Percentiles rank a stretch among this genome's conserved stretches.
These are phyloP conservation scores for Drosophila fungiperda DNA, from an alignment of 2,888 invertebrate genomes.

Conservation along the genomic window DNA sequence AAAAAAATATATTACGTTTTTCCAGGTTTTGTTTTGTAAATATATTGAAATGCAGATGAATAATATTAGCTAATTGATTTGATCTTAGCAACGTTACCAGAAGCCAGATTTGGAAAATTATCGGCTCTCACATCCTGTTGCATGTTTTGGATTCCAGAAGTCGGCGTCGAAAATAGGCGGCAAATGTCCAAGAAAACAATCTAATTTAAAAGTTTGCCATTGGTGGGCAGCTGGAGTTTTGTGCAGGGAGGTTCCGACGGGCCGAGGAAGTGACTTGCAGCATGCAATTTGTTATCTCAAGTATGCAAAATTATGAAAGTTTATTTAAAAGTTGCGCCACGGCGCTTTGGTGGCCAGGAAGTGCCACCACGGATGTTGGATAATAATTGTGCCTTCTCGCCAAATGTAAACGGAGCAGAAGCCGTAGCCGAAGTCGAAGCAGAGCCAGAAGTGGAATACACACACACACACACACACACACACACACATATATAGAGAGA, in stretches of 20 bases:
- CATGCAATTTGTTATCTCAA: constrained; percentile 79
- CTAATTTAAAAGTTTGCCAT: constrained; percentile 73
- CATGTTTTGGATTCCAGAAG: constrained; percentile 8
- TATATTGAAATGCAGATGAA: not conserved
- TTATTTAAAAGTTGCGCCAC: constrained; percentile 76
- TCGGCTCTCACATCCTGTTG: constrained; percentile 10
- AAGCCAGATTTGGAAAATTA: not conserved
- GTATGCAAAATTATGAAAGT: constrained; percentile 79
- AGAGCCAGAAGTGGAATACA: not conserved
- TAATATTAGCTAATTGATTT: not conserved
- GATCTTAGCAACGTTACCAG: not conserved
- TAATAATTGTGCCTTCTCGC: constrained; percentile 71
- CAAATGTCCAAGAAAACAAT: constrained; percentile 65
- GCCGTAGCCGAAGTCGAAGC: not conserved
- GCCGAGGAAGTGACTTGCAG: constrained; percentile 64
- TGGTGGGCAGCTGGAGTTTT: constrained; percentile 1
- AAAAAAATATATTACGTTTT: not conserved
- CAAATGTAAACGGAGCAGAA: constrained; percentile 41
- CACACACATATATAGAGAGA: not conserved
- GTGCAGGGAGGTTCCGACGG: not conserved
- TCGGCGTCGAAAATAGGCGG: constrained; percentile 27
- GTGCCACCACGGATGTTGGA: constrained; percentile 61
- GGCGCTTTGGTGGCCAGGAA: constrained; percentile 64
- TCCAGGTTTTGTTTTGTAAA: not conserved
- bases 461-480: constrained; percentile 19